Evolutionary conservation across 1,140 invertebrate species (phyloP).

Genomic region (Cydia splendana): DNA sequence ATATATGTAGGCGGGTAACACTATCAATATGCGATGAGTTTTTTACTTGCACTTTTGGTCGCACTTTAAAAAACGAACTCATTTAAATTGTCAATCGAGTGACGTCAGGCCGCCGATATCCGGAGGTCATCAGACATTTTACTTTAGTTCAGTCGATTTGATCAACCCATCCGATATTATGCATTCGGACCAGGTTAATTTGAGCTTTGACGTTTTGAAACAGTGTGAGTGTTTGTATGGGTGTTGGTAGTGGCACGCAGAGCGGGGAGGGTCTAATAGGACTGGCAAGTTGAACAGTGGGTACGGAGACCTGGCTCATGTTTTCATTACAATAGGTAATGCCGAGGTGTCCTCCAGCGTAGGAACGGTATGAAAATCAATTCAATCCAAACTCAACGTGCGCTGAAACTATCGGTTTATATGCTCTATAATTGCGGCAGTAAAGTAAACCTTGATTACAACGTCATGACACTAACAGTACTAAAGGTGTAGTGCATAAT

Average conservation of each 20-base stretch:
- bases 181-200: constrained; percentile 44
- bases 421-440: background rate
- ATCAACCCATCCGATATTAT: constrained; percentile 43
- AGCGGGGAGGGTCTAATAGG: constrained; percentile 47
- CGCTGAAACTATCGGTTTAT: constrained; percentile 3
- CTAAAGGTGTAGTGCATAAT: too few species aligned
- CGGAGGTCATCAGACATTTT: constrained; percentile 55
- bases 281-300: constrained; percentile 47
- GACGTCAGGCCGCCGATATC: constrained; percentile 43
- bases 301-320: constrained; percentile 59
- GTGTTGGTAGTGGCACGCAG: constrained; percentile 12
- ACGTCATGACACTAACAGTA: too few species aligned
- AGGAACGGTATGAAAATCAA: constrained; percentile 55
- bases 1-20: background rate
- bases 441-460: background rate
- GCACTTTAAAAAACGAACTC: constrained; percentile 2
- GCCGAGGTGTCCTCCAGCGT: constrained; percentile 49
- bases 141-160: constrained; percentile 40
- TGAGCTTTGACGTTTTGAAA: constrained; percentile 39
- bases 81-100: constrained; percentile 44
- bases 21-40: constrained; percentile 12
- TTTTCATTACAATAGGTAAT: constrained; percentile 76
- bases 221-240: constrained; percentile 36
- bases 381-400: constrained; percentile 39
- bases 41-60: constrained; percentile 25